These are phyloP conservation scores for Eueides isabella DNA, from an alignment of 1,140 invertebrate species.

Conservation along the genomic window DNA sequence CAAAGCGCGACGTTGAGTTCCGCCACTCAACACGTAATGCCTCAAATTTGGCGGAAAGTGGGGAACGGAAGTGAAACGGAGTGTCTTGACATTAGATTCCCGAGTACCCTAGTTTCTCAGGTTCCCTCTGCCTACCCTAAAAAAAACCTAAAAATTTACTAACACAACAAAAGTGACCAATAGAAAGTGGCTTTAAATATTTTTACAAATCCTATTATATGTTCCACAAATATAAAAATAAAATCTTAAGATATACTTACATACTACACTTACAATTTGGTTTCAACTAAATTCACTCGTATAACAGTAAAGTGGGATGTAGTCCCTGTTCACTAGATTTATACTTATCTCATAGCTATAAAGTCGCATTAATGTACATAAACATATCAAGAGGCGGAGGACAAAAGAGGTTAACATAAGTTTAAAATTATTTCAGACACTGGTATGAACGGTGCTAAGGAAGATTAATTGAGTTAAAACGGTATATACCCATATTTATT, in stretches of 20 bases:
- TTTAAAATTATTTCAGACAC: slow-evolving; percentile 34
- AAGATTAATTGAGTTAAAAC: slow-evolving; percentile 33
- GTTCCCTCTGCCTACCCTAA: too few species aligned
- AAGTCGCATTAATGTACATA: slow-evolving; percentile 76
- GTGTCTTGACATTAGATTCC: too few species aligned
- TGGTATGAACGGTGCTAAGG: slow-evolving; percentile 17
- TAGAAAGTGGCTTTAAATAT: too few species aligned
- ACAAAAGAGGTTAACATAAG: slow-evolving; percentile 44
- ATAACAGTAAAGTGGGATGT: slow-evolving; percentile 70
- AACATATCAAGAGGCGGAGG: slow-evolving; percentile 65
- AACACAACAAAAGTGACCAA: too few species aligned
- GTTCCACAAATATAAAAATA: slow-evolving; percentile 53
- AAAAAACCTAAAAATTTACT: too few species aligned
- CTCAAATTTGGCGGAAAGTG: too few species aligned
- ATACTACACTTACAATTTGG: slow-evolving; percentile 47
- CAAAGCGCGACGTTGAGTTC: too few species aligned
- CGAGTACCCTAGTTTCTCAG: too few species aligned
- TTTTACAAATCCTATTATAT: background rate
- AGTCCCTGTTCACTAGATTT: slow-evolving; percentile 60
- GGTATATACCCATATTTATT: slow-evolving; percentile 24
- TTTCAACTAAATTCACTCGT: slow-evolving; percentile 60
- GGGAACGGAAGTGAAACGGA: too few species aligned
- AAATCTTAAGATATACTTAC: slow-evolving; percentile 15
- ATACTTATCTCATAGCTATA: slow-evolving; percentile 70
- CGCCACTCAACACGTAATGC: too few species aligned